A percentile compares a stretch with the other conserved stretches of the same genome.
phyloP scores from a whole-genome alignment of 1,140 invertebrate species.

The Drosophila bifasciata region DNA sequence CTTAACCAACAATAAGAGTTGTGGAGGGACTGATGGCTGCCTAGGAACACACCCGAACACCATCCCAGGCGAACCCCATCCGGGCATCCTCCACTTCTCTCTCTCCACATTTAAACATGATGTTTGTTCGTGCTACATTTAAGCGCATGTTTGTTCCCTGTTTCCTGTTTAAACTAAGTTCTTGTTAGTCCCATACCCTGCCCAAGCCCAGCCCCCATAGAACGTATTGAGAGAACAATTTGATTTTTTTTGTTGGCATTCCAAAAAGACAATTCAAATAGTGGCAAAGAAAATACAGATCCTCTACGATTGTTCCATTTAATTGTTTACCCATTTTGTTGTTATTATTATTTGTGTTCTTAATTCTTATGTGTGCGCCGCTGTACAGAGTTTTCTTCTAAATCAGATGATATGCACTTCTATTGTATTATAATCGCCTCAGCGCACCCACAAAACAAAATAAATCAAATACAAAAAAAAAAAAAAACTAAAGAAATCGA shows the following conservation, averaged over 20 bases:
- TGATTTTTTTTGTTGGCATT: conserved; percentile 74
- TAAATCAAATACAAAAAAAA: conserved; percentile 34
- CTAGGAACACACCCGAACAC: conserved; percentile 1
- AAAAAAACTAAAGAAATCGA: conserved; percentile 46
- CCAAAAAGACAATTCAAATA: conserved; percentile 46
- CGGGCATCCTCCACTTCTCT: conserved; percentile 24
- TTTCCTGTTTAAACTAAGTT: conserved; percentile 69
- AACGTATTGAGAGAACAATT: conserved; percentile 50
- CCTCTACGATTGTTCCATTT: conserved; percentile 48
- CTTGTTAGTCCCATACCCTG: conserved; percentile 45
- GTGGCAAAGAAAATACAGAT: conserved; percentile 45
- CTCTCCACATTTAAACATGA: conserved; percentile 44
- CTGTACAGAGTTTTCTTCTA: conserved; percentile 67
- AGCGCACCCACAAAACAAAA: conserved; percentile 45
- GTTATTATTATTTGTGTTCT: conserved; percentile 71
- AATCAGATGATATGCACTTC: conserved; percentile 48
- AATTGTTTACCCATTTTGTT: conserved; percentile 63
- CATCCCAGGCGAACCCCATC: background rate
- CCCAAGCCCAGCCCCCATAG: conserved; percentile 22
- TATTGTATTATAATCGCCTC: conserved; percentile 63
- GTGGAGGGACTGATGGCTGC: conserved; percentile 13
- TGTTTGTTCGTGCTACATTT: conserved; percentile 70
- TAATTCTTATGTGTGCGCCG: conserved; percentile 54
- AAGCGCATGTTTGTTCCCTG: conserved; percentile 68
- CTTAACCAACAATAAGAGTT: conserved; percentile 73